Conservation (phyloP, 2,113 vertebrate species). For the Elanoides forficatus region DNA sequence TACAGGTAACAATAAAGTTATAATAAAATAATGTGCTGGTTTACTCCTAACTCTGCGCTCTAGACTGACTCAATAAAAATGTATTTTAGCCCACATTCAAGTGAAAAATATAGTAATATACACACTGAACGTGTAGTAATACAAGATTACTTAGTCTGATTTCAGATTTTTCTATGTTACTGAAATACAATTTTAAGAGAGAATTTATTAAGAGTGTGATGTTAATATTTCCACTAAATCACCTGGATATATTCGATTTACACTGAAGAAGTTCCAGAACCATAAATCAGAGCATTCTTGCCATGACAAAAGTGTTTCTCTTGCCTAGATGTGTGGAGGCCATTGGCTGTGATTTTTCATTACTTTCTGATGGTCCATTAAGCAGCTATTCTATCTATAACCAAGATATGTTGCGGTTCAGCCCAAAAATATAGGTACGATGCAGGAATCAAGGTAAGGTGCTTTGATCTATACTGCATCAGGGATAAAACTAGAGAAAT, state of each 20-base stretch:
- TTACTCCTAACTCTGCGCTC: not conserved
- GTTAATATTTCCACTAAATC: not conserved
- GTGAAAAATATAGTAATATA: constrained; percentile 21
- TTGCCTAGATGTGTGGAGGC: not conserved
- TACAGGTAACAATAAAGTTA: constrained; percentile 19
- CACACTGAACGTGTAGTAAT: not conserved
- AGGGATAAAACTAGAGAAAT: not conserved
- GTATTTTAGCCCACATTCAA: not conserved
- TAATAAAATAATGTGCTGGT: not conserved
- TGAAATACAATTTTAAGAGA: not conserved
- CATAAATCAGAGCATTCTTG: not conserved
- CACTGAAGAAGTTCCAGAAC: not conserved
- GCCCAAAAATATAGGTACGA: not conserved
- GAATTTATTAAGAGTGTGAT: not conserved
- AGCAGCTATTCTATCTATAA: not conserved
- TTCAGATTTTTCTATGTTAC: not conserved
- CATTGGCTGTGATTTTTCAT: constrained; percentile 23
- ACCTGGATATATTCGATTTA: not conserved
- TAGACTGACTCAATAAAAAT: not conserved
- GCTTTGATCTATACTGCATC: not conserved
- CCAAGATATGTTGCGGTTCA: not conserved
- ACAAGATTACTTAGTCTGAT: not conserved
- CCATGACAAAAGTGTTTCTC: not conserved
- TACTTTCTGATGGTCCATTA: constrained; percentile 31
- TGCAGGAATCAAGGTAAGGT: not conserved